These are phyloP conservation scores for Antheraea yamamai DNA, from an alignment of 2,888 invertebrate genomes.

Conservation along the genomic window DNA sequence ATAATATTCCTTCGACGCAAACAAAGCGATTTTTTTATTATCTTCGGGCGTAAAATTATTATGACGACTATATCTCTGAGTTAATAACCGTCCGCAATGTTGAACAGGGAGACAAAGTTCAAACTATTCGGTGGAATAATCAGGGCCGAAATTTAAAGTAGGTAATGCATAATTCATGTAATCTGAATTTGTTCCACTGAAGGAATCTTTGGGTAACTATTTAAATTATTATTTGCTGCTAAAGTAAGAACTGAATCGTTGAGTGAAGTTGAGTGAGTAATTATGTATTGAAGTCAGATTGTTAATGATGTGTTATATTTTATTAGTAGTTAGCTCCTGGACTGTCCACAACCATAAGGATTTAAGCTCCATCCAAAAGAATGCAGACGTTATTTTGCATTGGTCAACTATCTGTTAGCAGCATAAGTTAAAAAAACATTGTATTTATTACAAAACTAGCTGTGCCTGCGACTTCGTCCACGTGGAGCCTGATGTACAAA, in stretches of 20 bases:
- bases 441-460: no score
- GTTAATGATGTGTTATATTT: not conserved
- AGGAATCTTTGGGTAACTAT: not conserved
- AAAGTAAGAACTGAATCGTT: not conserved
- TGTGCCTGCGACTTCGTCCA: no score
- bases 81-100: not conserved
- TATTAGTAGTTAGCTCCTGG: no score
- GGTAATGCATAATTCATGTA: conserved; percentile 13
- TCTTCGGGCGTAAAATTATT: no score
- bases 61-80: not conserved
- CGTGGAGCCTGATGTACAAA: no score
- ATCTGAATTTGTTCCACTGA: conserved; percentile 3
- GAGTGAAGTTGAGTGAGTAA: not conserved
- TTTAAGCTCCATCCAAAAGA: no score
- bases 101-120: not conserved
- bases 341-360: no score
- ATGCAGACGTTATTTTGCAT: no score
- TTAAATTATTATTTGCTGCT: not conserved
- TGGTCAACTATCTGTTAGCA: no score
- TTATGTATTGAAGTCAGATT: not conserved
- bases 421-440: no score
- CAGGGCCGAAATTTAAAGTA: not conserved
- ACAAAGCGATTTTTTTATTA: no score
- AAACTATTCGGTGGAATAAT: conserved; percentile 5
- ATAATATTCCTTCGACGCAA: no score